phyloP scores from a whole-genome alignment of 2,888 invertebrate species.

The Papilio elwesi region DNA sequence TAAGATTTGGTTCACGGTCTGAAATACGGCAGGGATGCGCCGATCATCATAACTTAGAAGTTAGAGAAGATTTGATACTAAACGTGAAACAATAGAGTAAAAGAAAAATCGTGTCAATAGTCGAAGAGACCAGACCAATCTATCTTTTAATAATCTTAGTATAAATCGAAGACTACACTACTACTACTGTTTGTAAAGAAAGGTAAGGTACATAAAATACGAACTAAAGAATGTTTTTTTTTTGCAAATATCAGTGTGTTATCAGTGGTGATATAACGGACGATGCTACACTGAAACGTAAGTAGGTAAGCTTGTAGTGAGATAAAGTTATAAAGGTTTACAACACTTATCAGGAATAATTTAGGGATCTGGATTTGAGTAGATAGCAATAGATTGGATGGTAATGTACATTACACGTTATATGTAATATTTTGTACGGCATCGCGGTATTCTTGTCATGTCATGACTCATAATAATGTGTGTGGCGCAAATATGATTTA shows the following conservation, averaged over 20 bases:
- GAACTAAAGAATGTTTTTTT: neutral
- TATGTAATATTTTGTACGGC: too few species aligned
- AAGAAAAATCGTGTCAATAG: too few species aligned
- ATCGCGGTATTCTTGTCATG: neutral
- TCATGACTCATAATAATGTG: neutral
- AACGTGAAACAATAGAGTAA: too few species aligned
- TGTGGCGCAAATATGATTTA: too few species aligned
- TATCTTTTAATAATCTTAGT: too few species aligned
- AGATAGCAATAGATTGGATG: constrained; percentile 8
- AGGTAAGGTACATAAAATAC: neutral
- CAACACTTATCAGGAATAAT: constrained; percentile 21
- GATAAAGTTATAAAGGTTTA: constrained; percentile 24
- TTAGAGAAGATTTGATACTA: too few species aligned
- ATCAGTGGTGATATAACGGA: constrained; percentile 11
- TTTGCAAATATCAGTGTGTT: constrained; percentile 2
- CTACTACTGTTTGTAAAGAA: too few species aligned
- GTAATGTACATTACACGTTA: neutral
- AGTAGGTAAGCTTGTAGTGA: constrained; percentile 20
- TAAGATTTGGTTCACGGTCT: too few species aligned
- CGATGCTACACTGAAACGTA: constrained; percentile 14
- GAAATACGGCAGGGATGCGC: too few species aligned
- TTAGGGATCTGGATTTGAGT: constrained; percentile 22
- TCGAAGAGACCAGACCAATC: too few species aligned
- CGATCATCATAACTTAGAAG: too few species aligned
- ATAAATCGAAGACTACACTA: too few species aligned